A percentile compares a stretch with the other conserved stretches of the same genome.
phyloP scores from a whole-genome alignment of 2,797 vertebrate species.

The Rhadinocentrus ornatus region DNA sequence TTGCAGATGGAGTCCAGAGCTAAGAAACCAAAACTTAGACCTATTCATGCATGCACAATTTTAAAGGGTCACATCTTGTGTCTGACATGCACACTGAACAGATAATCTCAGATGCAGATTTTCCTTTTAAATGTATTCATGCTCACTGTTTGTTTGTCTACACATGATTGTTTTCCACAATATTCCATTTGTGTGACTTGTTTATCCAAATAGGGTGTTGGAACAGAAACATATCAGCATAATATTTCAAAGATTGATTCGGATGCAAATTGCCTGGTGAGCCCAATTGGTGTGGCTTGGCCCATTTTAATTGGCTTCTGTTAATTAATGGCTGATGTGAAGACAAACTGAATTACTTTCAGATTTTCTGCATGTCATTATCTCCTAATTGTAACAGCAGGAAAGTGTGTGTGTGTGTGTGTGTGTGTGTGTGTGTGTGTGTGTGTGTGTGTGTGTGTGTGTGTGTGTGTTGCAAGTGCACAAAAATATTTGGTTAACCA shows the following conservation, averaged over 20 bases:
- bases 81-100: constrained; percentile 31
- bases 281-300: constrained; percentile 72
- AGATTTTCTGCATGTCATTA: constrained; percentile 77
- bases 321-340: constrained; percentile 79
- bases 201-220: constrained; percentile 70
- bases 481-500: constrained; percentile 51
- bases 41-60: constrained; percentile 5
- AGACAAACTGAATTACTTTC: constrained; percentile 77
- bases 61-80: constrained; percentile 35
- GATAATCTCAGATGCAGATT: constrained; percentile 30
- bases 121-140: constrained; percentile 58
- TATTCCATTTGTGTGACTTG: constrained; percentile 65
- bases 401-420: constrained; percentile 3
- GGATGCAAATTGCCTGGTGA: constrained; percentile 79
- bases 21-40: constrained; percentile 20
- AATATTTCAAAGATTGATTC: constrained; percentile 78
- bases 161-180: constrained; percentile 59
- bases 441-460: no score
- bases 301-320: constrained; percentile 81
- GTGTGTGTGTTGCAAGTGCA: constrained; percentile 8
- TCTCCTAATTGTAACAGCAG: constrained; percentile 68
- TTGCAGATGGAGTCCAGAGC: neutral
- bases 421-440: no score
- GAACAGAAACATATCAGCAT: constrained; percentile 57
- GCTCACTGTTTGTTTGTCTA: constrained; percentile 60